These are phyloP conservation scores for Pitangus sulphuratus DNA, from an alignment of 2,797 vertebrate species.

Conservation along the genomic window DNA sequence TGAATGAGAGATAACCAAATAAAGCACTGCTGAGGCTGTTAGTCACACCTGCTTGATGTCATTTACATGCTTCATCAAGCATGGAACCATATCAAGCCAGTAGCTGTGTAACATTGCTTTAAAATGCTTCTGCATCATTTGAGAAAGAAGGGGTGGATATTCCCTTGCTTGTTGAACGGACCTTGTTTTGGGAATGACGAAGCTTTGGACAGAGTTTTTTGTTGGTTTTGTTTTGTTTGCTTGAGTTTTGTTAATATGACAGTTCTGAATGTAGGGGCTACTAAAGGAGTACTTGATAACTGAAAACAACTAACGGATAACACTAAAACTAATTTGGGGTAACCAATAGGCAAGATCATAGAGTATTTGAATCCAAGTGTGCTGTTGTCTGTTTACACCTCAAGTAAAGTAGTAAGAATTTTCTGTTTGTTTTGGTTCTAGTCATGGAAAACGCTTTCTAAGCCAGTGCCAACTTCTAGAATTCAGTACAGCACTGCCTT, in stretches of 20 bases:
- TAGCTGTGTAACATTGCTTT: not conserved
- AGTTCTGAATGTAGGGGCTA: not conserved
- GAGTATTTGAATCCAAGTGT: not conserved
- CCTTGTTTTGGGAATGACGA: not conserved
- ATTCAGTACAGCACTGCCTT: not conserved
- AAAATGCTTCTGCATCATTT: not conserved
- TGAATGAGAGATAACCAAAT: not conserved
- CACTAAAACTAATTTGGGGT: not conserved
- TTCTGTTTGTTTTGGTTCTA: not conserved
- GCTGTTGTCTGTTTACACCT: not conserved
- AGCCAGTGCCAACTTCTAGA: not conserved
- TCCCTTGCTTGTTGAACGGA: not conserved
- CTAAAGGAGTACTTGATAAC: not conserved
- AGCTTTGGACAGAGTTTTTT: not conserved
- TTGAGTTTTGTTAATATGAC: not conserved
- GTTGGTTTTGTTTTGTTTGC: not conserved
- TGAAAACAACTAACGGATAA: not conserved
- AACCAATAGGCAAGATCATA: not conserved
- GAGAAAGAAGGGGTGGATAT: not conserved
- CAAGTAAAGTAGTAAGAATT: not conserved
- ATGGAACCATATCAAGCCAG: not conserved
- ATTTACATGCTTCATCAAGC: constrained; percentile 27
- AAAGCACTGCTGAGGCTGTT: not conserved
- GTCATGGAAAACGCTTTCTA: not conserved
- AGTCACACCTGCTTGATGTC: constrained; percentile 2